Base-by-base conservation (phyloP, 2,113 vertebrate genomes). In the Anarrhichthys ocellatus region DNA sequence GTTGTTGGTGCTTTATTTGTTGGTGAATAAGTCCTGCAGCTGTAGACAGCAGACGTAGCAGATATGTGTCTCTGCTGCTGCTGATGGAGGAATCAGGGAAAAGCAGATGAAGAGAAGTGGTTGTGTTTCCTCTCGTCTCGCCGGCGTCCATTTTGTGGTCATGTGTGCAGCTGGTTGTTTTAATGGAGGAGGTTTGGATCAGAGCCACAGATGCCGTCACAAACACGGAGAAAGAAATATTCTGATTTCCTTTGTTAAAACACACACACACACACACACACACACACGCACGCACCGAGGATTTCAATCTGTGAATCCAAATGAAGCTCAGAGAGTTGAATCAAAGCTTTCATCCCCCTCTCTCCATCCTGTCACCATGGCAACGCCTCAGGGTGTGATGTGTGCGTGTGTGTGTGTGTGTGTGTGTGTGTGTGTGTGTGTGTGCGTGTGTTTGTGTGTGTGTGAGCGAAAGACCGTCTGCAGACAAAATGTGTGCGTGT, bases 161-260 rank as follows among this genome's bases (percentile, higher is more conserved):
- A 44, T 46, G 74, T 32, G 44, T 50, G 84, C 64, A 73, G 80
- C 65, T 40, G 40, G 9, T 38, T 17, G 54, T 81, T 89, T 58
- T 85, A 83, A 87, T 88, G 81, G 81, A 82, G 81, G 78, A 73
- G 58, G 72, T 88, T 90, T 90, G 88, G 90, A 90, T 80, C 80
- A n/a, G 75, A 78, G 82, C 82, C 82, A 88, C 73, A 27, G n/a
- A 67, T 18, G 65, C 52, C 44, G 52, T 34, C 58, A 1, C 50
- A 22, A 18, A 44, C 65, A 52, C 50, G 27, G 34, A 58, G 18
- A 46, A 38, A 58, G 27, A 59, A 76, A 66, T 18, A 62, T 69
- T 46, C 76, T 79, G 61, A 80, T 63, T 73, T 64, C 38, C 44
- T 82, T 83, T 88, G 73, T 85, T 44, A 50, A 67, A 34, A 38